Evolutionary conservation across 2,113 vertebrate genomes (phyloP), one percentile per base, ranked within the genome.

Genomic region (Cricetomys ansorgei): DNA sequence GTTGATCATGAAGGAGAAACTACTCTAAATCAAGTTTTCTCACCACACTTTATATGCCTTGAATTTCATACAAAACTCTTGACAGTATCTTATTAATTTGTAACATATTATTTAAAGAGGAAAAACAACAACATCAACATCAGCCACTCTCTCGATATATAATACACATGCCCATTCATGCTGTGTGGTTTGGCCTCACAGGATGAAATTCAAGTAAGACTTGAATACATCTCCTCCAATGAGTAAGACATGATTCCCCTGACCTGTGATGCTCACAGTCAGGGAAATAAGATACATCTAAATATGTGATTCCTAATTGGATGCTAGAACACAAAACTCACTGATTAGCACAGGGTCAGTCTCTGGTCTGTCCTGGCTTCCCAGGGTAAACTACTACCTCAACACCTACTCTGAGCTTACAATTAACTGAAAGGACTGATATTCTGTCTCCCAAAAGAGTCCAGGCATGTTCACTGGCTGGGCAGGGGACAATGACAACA

Each of bases 1-100:
- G 11, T 40, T 90, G 64, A 48, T 72, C 85, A 62, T 43, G 16
- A 17, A 3, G 17, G 13, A 40, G 55, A 80, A 77, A 92, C 1
- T 1, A 85, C 89, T 92, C 94, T 67, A 92, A 95, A 69, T 11
- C n/a, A 93, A 84, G 29, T 69, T 85, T 86, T 53, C n/a, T 79
- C n/a, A 55, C 37, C 75, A 62, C 64, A 17, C 10, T 37, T 79
- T 72, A 53, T 10, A 17, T 40, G 43, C 3, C 85, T 94, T 96
- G 67, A 59, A 94, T 94, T 94, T 89, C 64, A 64, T 0, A 89
- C 16, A 85, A 89, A 93, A 86, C 23, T n/a, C 31, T 53, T 53
- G 55, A 48, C 50, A 67, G 43, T 0, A 65, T 10, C 19, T 80
- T 62, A 25, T 0, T 37, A 70, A 45, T 43, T 37, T 48, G 72